Evolutionary conservation across 2,113 vertebrate species (phyloP).

Genomic region (Ginglymostoma cirratum): DNA sequence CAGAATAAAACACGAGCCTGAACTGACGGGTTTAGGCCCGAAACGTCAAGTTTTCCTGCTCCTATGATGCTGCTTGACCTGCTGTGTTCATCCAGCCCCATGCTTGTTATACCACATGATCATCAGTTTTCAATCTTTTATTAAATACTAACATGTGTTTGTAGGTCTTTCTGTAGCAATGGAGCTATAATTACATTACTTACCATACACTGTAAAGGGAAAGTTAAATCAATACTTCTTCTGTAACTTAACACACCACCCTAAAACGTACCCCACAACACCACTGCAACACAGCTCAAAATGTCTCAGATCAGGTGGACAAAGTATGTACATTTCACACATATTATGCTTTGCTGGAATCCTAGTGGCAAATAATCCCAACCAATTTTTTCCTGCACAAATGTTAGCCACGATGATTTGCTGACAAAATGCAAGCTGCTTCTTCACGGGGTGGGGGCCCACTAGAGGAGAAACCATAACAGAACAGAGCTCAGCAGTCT

Average conservation of each 20-base stretch:
- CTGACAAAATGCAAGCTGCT: not conserved
- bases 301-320: not conserved
- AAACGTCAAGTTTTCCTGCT: too few species aligned
- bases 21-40: too few species aligned
- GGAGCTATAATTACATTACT: not conserved
- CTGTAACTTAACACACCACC: not conserved
- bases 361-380: not conserved
- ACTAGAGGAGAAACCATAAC: not conserved
- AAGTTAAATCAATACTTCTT: not conserved
- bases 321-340: not conserved
- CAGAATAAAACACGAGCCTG: not conserved
- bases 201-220: not conserved
- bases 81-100: too few species aligned
- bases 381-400: not conserved
- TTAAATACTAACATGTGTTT: not conserved
- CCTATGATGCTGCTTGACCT: too few species aligned
- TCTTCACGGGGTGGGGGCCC: not conserved
- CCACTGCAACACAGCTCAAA: not conserved
- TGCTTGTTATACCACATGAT: not conserved
- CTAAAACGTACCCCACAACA: not conserved
- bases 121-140: not conserved
- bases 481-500: not conserved
- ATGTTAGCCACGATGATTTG: not conserved
- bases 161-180: not conserved
- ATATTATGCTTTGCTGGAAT: not conserved